phyloP scores from a whole-genome alignment of 2,888 invertebrate species.

The Eledona agricola region DNA sequence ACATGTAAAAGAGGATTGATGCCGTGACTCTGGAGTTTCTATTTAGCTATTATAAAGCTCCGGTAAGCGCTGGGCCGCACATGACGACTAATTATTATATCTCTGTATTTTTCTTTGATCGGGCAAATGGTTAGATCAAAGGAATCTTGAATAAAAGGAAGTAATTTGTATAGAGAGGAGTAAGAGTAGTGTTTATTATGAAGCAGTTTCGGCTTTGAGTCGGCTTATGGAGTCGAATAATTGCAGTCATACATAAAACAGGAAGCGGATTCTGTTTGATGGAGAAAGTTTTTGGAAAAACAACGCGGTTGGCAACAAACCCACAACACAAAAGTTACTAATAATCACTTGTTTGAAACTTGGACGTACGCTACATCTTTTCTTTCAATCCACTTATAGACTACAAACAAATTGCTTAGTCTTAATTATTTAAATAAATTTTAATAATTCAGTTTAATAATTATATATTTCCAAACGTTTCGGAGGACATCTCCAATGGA shows the following conservation, averaged over 20 bases:
- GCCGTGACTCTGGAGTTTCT: not conserved
- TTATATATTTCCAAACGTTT: no score
- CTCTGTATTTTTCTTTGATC: conserved; percentile 26
- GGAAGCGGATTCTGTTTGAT: not conserved
- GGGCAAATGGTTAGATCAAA: conserved; percentile 22
- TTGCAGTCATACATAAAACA: conserved; percentile 15
- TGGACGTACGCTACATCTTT: no score
- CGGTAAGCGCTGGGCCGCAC: conserved; percentile 6
- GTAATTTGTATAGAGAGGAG: conserved; percentile 24
- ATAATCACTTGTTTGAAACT: no score
- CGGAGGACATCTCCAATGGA: no score
- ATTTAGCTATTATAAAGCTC: not conserved
- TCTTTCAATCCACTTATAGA: no score
- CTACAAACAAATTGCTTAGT: no score
- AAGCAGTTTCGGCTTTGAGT: conserved; percentile 5
- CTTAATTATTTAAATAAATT: no score
- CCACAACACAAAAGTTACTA: no score
- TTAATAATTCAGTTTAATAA: no score
- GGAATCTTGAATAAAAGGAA: conserved; percentile 19
- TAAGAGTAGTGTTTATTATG: conserved; percentile 21
- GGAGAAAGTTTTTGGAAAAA: not conserved
- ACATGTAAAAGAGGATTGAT: no score
- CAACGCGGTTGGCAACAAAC: no score
- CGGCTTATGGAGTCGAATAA: conserved; percentile 13
- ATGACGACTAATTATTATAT: conserved; percentile 15